Conservation (phyloP, 2,888 invertebrate species). For the Ctena decussata region DNA sequence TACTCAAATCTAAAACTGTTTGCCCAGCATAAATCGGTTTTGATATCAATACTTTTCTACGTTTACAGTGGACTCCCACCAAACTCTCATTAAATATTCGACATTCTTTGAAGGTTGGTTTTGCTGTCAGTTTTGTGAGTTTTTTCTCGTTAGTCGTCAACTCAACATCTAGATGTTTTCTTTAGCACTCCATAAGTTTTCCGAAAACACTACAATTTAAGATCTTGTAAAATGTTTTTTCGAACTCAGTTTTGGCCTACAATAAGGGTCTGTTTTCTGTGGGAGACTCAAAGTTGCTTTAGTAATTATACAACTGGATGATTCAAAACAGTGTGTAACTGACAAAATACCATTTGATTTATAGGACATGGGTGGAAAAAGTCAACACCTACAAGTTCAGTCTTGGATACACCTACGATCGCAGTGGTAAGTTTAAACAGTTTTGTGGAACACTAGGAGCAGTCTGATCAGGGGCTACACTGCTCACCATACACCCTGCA, state of each 20-base stretch:
- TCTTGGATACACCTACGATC: no score
- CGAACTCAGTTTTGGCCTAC: conserved; percentile 6
- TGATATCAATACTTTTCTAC: not conserved
- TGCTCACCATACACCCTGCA: no score
- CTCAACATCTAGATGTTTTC: not conserved
- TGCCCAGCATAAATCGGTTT: not conserved
- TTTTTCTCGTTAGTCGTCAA: not conserved
- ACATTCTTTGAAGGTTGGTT: conserved; percentile 7
- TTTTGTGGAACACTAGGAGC: no score
- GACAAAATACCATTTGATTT: no score
- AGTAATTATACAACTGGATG: no score
- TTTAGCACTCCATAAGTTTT: conserved; percentile 4
- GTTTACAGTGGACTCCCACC: not conserved
- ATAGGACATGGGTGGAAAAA: no score
- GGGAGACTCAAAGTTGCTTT: no score
- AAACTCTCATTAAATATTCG: not conserved
- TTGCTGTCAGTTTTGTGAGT: not conserved
- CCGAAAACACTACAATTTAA: not conserved
- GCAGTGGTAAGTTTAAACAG: no score
- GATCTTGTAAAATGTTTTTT: not conserved
- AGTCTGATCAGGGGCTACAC: no score
- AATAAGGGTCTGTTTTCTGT: no score
- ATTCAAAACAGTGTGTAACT: no score
- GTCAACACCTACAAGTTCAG: no score
- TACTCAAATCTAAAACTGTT: not conserved